phyloP scores from a whole-genome alignment of 2,113 vertebrate species.

The Coracopsis vasa region DNA sequence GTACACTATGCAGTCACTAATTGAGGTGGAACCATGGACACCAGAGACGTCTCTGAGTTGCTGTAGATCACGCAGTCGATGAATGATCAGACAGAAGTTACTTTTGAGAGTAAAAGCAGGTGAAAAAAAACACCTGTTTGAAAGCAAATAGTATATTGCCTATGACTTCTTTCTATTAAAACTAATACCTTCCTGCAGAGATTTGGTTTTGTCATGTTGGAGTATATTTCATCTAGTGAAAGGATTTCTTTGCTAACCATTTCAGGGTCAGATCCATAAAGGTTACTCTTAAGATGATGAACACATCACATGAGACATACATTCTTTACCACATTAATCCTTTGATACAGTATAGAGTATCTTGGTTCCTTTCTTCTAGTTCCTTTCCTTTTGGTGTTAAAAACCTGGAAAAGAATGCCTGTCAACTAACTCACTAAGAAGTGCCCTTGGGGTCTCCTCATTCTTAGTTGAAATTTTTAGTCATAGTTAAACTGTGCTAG shows the following conservation, averaged over 20 bases:
- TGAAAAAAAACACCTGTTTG: background rate
- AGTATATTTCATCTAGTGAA: background rate
- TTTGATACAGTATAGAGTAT: background rate
- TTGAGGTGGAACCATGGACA: background rate
- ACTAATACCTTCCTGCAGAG: background rate
- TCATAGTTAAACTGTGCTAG: background rate
- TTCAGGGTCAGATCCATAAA: background rate
- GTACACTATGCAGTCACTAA: background rate
- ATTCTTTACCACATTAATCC: background rate
- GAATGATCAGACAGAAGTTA: background rate
- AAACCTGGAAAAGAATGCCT: background rate
- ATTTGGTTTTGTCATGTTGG: background rate
- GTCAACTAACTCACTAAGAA: background rate
- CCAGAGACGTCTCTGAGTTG: background rate
- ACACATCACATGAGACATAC: background rate
- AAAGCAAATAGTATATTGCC: background rate
- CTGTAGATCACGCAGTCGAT: background rate
- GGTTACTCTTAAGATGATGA: background rate
- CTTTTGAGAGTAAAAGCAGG: background rate
- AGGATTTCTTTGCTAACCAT: background rate
- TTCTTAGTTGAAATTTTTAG: background rate
- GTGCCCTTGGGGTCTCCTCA: background rate
- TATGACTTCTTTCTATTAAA: background rate
- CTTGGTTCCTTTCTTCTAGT: background rate
- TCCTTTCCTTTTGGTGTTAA: background rate